phyloP scores from a whole-genome alignment of 2,888 invertebrate genomes.

The Eupithecia pulchellata region DNA sequence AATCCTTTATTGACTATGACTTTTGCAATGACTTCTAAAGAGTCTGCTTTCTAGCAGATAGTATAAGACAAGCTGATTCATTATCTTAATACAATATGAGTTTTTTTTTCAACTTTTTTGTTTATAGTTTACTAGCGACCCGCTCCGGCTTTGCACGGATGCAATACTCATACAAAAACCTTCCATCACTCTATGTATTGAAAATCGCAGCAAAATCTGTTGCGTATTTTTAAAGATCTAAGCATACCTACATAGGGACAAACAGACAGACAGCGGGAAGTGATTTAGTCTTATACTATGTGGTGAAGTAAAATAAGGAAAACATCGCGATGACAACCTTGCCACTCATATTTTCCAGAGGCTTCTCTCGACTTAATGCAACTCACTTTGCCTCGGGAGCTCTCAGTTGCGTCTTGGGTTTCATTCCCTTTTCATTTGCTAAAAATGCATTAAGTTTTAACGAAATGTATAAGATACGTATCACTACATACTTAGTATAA shows the following conservation, averaged over 20 bases:
- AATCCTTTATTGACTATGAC: not conserved
- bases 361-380: conserved; percentile 49
- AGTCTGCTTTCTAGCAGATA: not conserved
- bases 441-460: conserved; percentile 12
- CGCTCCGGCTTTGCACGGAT: too few species aligned
- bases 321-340: conserved; percentile 43
- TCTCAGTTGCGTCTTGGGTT: conserved; percentile 37
- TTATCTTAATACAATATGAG: not conserved
- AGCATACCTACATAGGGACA: too few species aligned
- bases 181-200: too few species aligned
- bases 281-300: too few species aligned
- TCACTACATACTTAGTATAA: too few species aligned
- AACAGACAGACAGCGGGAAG: too few species aligned
- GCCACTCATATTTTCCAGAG: conserved; percentile 36
- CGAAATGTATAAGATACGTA: too few species aligned
- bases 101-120: too few species aligned
- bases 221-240: too few species aligned
- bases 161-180: too few species aligned
- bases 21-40: not conserved
- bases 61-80: not conserved
- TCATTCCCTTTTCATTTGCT: conserved; percentile 36
- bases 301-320: not conserved
- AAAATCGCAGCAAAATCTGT: too few species aligned
- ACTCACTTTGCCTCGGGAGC: conserved; percentile 40
- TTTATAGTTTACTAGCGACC: too few species aligned